Base-by-base conservation (phyloP, 2,113 vertebrate species). In the Pygoscelis adeliae region DNA sequence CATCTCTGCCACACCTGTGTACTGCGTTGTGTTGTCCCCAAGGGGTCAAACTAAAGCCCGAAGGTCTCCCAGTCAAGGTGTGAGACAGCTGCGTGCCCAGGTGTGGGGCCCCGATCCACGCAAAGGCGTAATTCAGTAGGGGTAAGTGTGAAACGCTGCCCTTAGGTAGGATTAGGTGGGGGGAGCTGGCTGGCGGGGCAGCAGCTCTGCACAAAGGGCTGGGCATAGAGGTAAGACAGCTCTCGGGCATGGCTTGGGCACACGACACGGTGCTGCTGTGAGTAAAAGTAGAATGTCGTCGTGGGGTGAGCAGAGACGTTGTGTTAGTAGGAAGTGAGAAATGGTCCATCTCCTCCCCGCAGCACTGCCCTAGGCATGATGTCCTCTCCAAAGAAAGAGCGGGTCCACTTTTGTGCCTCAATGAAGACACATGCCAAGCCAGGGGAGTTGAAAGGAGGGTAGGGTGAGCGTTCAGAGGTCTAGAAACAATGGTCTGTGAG, bases 181-280 rank as follows among this genome's bases (percentile, higher is more conserved):
- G 44, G 55, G 27, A 5, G 12, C 25, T 19, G 29, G 29, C 62
- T 76, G 63, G 9, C 50, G 56, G 32, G 30, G 56, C 38, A 69
- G 59, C 44, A 55, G 36, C 59, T 49, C 20, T 8, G 36, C 3
- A 0, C 2, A 1, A n/a, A 61, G 36, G 16, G 16, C 34, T 70
- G 46, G 20, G 15, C 36, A 53, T 21, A 17, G n/a, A n/a, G 7
- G 13, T 72, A 30, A 6, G 50, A 53, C 11, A 49, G 25, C 15
- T 29, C 14, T 72, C 0, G 0, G 30, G 32, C 6, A 5, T 3
- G 2, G 42, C 63, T 73, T 3, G 3, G n/a, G 21, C 50, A 38
- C 16, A 32, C 2, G 1, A 18, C 16, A 11, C 1, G 1, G 8
- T 12, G 38, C 34, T 94, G 67, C 16, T 69, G 15, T 17, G 23